Evolutionary conservation across 2,797 vertebrate genomes (phyloP).

Genomic region (Chelonia mydas): DNA sequence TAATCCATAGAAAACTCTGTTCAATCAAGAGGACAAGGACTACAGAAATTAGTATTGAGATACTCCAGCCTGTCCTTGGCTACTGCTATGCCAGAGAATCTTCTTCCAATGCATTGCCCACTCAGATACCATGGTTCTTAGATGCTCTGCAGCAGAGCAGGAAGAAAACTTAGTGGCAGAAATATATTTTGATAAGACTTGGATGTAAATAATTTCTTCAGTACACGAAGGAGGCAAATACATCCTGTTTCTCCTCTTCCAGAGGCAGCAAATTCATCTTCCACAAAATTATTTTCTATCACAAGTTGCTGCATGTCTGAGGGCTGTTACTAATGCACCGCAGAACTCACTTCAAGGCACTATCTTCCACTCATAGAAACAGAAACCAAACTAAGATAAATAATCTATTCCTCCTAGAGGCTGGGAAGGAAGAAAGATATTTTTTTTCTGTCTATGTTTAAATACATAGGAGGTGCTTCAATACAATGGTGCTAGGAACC

Average conservation of each 20-base stretch:
- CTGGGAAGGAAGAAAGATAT: background rate
- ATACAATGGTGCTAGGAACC: too few relatives aligned
- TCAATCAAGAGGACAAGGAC: background rate
- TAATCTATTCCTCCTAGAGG: background rate
- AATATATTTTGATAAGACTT: background rate
- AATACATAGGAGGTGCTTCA: background rate
- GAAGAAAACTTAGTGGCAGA: background rate
- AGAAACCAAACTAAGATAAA: background rate
- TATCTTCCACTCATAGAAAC: background rate
- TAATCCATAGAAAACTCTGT: background rate
- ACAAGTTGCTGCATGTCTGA: background rate
- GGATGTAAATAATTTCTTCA: background rate
- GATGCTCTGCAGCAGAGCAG: background rate
- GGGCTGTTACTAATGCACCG: background rate
- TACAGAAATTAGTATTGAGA: too few relatives aligned
- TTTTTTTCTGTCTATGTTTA: background rate
- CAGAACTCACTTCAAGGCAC: background rate
- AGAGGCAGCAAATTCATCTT: background rate
- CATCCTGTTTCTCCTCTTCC: background rate
- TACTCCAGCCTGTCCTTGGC: too few relatives aligned
- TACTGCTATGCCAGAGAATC: too few relatives aligned
- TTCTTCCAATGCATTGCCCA: too few relatives aligned
- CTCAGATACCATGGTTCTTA: background rate
- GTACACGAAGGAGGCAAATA: background rate
- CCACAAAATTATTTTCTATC: background rate